Conservation (phyloP, 2,888 invertebrate genomes). For the Palloptera scutellata region DNA sequence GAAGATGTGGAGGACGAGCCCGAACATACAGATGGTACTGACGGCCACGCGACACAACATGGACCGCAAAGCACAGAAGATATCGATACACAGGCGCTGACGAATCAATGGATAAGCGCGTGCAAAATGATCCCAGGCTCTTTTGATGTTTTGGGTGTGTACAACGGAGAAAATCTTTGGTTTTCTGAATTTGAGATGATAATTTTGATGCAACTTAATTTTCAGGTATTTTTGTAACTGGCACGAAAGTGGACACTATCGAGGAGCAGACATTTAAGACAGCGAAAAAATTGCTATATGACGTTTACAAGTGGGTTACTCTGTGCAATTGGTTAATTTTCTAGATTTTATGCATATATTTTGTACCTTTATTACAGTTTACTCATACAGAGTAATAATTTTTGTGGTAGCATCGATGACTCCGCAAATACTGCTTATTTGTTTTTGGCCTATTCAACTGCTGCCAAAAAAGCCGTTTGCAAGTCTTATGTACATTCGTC, state of each 20-base stretch:
- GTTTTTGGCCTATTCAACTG: constrained; percentile 54
- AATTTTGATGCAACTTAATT: constrained; percentile 63
- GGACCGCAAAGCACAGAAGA: constrained; percentile 43
- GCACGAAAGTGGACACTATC: constrained; percentile 72
- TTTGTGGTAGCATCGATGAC: constrained; percentile 50
- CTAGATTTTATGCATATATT: neutral
- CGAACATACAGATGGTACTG: constrained; percentile 21
- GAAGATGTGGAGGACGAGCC: constrained; percentile 55
- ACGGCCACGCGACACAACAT: constrained; percentile 4
- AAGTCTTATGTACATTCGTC: constrained; percentile 52
- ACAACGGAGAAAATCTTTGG: neutral
- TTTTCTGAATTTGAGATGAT: neutral
- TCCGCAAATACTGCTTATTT: constrained; percentile 50
- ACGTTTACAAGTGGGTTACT: constrained; percentile 51
- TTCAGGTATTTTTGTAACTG: constrained; percentile 77
- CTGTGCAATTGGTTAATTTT: constrained; percentile 8
- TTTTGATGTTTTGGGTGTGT: constrained; percentile 78
- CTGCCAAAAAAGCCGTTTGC: constrained; percentile 48
- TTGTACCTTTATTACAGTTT: constrained; percentile 41
- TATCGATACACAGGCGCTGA: constrained; percentile 53
- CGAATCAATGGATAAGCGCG: constrained; percentile 82
- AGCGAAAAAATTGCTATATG: constrained; percentile 53
- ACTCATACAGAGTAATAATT: constrained; percentile 50
- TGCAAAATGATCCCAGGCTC: constrained; percentile 92
- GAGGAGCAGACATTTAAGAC: constrained; percentile 50